Evolutionary conservation across 92 coral and sea anemone genomes (phyloP).

Genomic region (Muricea muricata): DNA sequence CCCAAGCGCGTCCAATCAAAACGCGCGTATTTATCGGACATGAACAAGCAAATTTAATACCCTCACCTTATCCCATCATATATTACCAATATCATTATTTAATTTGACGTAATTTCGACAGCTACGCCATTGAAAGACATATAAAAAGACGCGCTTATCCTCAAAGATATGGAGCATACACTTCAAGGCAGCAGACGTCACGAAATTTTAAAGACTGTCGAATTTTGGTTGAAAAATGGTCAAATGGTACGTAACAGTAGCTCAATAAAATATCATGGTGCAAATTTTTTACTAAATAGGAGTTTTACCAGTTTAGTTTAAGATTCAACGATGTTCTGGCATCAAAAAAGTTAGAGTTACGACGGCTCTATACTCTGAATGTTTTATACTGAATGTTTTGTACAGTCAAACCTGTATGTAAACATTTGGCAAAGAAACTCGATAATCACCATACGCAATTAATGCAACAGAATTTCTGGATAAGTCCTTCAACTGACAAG

Average conservation of each 20-base stretch:
- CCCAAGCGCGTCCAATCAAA: background rate
- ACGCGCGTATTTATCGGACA: constrained; percentile 17
- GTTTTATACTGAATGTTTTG: too few relatives aligned
- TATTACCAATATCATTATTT: background rate
- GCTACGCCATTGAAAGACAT: background rate
- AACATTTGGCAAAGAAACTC: too few relatives aligned
- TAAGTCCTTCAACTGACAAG: too few relatives aligned
- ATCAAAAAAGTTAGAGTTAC: too few relatives aligned
- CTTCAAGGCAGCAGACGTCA: constrained; percentile 7
- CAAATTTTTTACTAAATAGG: too few relatives aligned
- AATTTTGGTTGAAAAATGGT: constrained; percentile 5
- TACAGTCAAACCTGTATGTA: too few relatives aligned
- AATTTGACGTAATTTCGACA: background rate
- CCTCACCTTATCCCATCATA: background rate
- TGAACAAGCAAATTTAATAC: background rate
- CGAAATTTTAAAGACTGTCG: background rate
- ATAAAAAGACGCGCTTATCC: background rate
- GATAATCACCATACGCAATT: too few relatives aligned
- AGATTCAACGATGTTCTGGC: too few relatives aligned
- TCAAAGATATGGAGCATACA: background rate
- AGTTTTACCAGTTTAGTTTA: too few relatives aligned
- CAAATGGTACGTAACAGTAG: constrained; percentile 18
- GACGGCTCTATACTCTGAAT: too few relatives aligned
- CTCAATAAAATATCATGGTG: too few relatives aligned
- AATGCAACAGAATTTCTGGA: too few relatives aligned